Percentiles rank a stretch among this genome's conserved stretches.
These are phyloP conservation scores for Brenthis daphne DNA, from an alignment of 2,888 invertebrate genomes.

Conservation along the genomic window DNA sequence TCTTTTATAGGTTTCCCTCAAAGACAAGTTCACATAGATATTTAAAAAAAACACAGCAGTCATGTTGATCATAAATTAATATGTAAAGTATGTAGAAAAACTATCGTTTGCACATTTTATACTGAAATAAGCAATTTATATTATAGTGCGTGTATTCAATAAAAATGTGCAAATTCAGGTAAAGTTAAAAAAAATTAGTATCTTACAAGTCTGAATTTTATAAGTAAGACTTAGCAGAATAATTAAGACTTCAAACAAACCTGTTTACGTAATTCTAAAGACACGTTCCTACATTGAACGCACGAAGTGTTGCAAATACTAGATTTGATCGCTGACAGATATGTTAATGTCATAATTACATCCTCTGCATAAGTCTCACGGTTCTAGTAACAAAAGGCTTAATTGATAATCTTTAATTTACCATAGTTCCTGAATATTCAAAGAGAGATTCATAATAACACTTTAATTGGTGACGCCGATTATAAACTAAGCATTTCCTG, in stretches of 20 bases:
- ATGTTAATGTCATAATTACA: constrained; percentile 60
- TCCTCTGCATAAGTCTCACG: constrained; percentile 48
- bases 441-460: too few relatives aligned
- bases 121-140: too few relatives aligned
- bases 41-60: too few relatives aligned
- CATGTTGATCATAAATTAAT: too few relatives aligned
- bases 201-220: background rate
- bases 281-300: constrained; percentile 20
- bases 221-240: background rate
- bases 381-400: constrained; percentile 30
- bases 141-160: too few relatives aligned
- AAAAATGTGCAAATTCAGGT: too few relatives aligned
- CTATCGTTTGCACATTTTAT: too few relatives aligned
- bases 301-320: constrained; percentile 34
- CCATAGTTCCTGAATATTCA: constrained; percentile 1
- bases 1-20: background rate
- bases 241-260: constrained; percentile 1
- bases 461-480: too few relatives aligned
- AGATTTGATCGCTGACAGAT: constrained; percentile 45
- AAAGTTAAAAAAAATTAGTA: too few relatives aligned
- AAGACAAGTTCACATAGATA: too few relatives aligned
- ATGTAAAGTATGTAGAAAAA: too few relatives aligned
- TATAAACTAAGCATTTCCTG: too few relatives aligned
- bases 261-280: constrained; percentile 23
- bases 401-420: constrained; percentile 13